Percentiles rank a stretch among this genome's conserved stretches.
Conservation (phyloP, 2,797 vertebrate genomes). For the Macrochelys suwanniensis region DNA sequence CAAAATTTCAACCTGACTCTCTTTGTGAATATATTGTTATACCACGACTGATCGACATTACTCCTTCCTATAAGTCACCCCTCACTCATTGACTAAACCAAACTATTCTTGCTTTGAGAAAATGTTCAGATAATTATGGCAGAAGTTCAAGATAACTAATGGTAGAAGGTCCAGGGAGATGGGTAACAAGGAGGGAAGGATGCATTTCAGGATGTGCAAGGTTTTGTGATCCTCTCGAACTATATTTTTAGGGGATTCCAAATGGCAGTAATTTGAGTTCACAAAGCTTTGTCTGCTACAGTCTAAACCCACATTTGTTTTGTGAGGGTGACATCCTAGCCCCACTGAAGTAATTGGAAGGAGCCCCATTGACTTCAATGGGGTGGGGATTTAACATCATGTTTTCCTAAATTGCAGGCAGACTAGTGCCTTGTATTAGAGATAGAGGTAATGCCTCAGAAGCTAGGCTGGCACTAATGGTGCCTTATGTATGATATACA, state of each 20-base stretch:
- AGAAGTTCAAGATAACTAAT: neutral
- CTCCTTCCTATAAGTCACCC: neutral
- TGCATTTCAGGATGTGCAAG: neutral
- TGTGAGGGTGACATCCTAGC: neutral
- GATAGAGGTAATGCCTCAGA: neutral
- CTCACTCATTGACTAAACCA: neutral
- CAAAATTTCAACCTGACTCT: neutral
- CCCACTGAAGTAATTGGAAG: neutral
- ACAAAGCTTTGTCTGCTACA: neutral
- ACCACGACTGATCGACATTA: neutral
- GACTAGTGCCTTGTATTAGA: neutral
- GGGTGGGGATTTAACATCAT: neutral
- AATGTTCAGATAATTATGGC: neutral
- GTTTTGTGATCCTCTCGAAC: neutral
- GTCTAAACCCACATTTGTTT: neutral
- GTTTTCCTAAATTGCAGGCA: neutral
- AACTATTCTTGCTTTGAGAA: neutral
- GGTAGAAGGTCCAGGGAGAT: neutral
- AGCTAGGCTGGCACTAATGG: neutral
- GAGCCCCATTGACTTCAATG: accelerated
- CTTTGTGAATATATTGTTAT: neutral
- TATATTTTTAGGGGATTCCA: neutral
- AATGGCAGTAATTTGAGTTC: neutral
- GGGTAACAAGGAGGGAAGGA: neutral
- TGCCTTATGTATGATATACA: neutral